Base-by-base conservation (phyloP, 2,888 invertebrate genomes). In the Ellobium chinense region DNA sequence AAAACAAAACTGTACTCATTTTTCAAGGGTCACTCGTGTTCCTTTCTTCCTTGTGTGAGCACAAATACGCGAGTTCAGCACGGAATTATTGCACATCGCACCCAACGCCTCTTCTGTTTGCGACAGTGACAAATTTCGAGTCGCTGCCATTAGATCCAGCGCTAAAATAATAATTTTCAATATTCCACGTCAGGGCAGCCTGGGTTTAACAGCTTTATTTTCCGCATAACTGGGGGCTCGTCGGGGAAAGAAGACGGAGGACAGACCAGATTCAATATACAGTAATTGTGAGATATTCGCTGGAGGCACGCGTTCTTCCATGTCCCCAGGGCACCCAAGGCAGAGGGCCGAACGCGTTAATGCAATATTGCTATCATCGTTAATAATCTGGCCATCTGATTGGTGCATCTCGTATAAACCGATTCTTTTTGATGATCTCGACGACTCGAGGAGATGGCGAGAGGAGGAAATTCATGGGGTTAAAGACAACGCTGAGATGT, bases 141-240 rank as follows among this genome's bases (percentile, higher is more conserved):
- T 56, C 56, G 54, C 66, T 29, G 66, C 77, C 77, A 77, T 77
- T 77, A 77, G 29, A 34, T 3, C 39, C 14, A 9, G 60, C 68
- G 54, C 60, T 77, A 36, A 58, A 68, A 77, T 77, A 77, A 77
- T 77, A 77, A 58, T 77, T 77, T 77, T 68, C 68, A 77, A 77
- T 77, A 77, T 74, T 37, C 37, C 46, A 21, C 62, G 63, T 63
- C 74, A 60, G 29, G 39, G 3, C 1, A 9, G 21, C 14, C 21
- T 29, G 27, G 29, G 27, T 63, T 62, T 63, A 37, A 63, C 46
- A 29, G 74, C 27, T 74, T 74, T 62, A 74, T 74, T 63, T 74
- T 62, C 29, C 63, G 39, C 63, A 39, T 46, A 63, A 60, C 74
- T 63, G 62, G 36, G 37, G 34, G 74, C n/a, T 62, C 1, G 37